Conservation (phyloP, 2,888 invertebrate genomes). For the Catocala sponsa region DNA sequence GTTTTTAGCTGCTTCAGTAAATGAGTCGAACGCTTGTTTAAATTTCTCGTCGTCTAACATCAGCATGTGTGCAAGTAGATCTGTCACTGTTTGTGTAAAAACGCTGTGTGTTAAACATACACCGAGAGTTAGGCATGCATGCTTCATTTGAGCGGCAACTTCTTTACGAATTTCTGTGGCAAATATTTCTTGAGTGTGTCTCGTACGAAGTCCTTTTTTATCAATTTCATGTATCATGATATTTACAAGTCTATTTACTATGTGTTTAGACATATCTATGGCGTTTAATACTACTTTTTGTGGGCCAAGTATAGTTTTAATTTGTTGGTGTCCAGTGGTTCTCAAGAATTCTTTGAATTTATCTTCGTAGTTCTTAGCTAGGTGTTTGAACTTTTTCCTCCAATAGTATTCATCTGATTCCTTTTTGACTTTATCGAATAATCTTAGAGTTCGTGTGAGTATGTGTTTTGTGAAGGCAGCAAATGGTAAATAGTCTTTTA, state of each 20-base stretch:
- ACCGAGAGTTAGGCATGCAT: slow-evolving; percentile 59
- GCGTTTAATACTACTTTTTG: slow-evolving; percentile 69
- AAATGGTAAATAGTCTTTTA: slow-evolving; percentile 57
- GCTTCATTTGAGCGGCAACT: slow-evolving; percentile 47
- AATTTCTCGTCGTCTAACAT: slow-evolving; percentile 51
- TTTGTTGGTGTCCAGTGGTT: slow-evolving; percentile 54
- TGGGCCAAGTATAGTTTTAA: slow-evolving; percentile 62
- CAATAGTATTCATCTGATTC: slow-evolving; percentile 41
- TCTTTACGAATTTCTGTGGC: slow-evolving; percentile 55
- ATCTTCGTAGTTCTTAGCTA: slow-evolving; percentile 54
- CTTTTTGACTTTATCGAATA: slow-evolving; percentile 57
- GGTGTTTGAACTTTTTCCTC: slow-evolving; percentile 41
- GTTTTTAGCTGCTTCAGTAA: slow-evolving; percentile 58
- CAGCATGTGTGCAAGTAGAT: slow-evolving; percentile 48
- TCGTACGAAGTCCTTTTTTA: slow-evolving; percentile 10
- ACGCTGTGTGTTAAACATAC: slow-evolving; percentile 56
- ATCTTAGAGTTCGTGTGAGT: slow-evolving; percentile 56
- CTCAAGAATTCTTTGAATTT: slow-evolving; percentile 62
- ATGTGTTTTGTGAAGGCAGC: slow-evolving; percentile 59
- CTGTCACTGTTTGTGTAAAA: slow-evolving; percentile 52
- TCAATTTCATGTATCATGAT: slow-evolving; percentile 53
- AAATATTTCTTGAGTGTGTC: slow-evolving; percentile 28
- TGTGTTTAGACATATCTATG: slow-evolving; percentile 62
- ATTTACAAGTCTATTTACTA: slow-evolving; percentile 58
- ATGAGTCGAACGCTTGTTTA: slow-evolving; percentile 49